Conservation (phyloP, 2,113 vertebrate species). For the Gobiocypris rarus region DNA sequence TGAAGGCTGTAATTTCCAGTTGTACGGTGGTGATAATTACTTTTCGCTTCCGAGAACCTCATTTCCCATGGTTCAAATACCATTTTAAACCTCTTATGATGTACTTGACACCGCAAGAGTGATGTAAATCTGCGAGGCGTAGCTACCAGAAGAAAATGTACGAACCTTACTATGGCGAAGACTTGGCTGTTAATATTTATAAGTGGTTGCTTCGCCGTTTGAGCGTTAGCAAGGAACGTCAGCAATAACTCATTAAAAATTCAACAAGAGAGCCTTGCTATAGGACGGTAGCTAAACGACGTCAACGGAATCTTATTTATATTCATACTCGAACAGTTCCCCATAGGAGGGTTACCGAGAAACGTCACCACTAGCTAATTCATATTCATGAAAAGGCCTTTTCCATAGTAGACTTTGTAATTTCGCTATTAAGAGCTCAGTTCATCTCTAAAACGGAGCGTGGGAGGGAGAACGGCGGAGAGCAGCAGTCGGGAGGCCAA, state of each 20-base stretch:
- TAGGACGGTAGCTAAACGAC: neutral
- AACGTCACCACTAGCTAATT: neutral
- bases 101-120: constrained; percentile 53
- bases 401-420: constrained; percentile 20
- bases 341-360: neutral
- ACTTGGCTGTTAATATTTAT: neutral
- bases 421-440: constrained; percentile 60
- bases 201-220: neutral
- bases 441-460: constrained; percentile 67
- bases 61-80: constrained; percentile 48
- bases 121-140: constrained; percentile 66
- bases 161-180: constrained; percentile 7
- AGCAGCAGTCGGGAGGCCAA: constrained; percentile 44
- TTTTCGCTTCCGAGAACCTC: constrained; percentile 16
- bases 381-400: neutral
- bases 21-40: neutral
- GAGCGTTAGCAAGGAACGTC: neutral
- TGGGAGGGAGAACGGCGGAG: constrained; percentile 67
- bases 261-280: neutral
- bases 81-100: constrained; percentile 44
- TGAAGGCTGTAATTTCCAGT: neutral
- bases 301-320: neutral
- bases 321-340: neutral
- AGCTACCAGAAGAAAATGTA: constrained; percentile 39
- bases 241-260: neutral